A percentile compares a stretch with the other conserved stretches of the same genome.
These are phyloP conservation scores for Rhyacophila evoluta DNA, from an alignment of 2,888 invertebrate species.

Conservation along the genomic window DNA sequence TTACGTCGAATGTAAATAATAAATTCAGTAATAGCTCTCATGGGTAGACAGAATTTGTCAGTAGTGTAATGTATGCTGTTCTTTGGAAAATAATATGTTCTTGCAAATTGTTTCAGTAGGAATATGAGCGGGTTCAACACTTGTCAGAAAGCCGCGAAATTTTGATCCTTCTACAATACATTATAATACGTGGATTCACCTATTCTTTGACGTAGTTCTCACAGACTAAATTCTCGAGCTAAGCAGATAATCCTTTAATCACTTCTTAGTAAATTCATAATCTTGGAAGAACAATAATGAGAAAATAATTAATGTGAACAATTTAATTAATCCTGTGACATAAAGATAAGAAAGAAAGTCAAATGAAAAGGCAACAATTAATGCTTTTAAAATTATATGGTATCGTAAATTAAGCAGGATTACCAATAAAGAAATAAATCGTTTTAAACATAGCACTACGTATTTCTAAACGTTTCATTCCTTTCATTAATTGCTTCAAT, in stretches of 20 bases:
- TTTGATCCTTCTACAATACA: conserved; percentile 18
- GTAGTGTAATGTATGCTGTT: conserved; percentile 3
- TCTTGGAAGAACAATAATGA: conserved; percentile 3
- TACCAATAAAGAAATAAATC: too few species aligned
- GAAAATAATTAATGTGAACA: neutral
- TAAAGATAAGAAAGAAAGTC: neutral
- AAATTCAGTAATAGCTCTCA: conserved; percentile 12
- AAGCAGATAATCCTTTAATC: conserved; percentile 9
- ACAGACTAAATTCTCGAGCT: neutral
- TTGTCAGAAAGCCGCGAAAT: conserved; percentile 10
- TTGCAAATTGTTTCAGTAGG: conserved; percentile 1
- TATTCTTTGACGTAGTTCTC: neutral
- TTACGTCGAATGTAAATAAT: neutral
- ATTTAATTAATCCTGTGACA: neutral
- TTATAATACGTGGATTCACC: neutral
- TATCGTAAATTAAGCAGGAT: too few species aligned
- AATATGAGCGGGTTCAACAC: conserved; percentile 3
- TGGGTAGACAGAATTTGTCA: conserved; percentile 10
- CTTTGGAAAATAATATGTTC: conserved; percentile 6
- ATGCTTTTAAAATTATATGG: too few species aligned
- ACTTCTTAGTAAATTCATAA: conserved; percentile 18
- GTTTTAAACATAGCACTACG: too few species aligned
- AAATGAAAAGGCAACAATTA: too few species aligned
- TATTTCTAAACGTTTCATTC: too few species aligned
- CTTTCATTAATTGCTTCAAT: too few species aligned